These are phyloP conservation scores for Schrankia costaestrigalis DNA, from an alignment of 2,888 invertebrate genomes.

Conservation along the genomic window DNA sequence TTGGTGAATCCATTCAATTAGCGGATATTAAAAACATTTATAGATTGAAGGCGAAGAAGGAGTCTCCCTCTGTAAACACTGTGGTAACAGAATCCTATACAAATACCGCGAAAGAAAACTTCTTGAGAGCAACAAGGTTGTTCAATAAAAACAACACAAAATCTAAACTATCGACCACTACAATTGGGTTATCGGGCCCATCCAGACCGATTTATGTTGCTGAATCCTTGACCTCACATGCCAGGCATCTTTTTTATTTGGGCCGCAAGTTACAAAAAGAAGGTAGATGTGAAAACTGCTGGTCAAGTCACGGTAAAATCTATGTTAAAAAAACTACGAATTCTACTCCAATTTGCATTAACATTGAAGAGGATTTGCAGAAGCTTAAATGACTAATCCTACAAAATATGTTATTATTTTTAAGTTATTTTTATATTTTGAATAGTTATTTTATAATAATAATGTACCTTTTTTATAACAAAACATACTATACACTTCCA, in stretches of 20 bases:
- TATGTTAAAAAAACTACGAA: neutral
- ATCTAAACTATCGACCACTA: neutral
- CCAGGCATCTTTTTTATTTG: constrained; percentile 1
- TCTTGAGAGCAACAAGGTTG: neutral
- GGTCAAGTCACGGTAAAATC: constrained; percentile 1
- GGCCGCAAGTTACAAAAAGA: constrained; percentile 1
- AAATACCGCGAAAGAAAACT: neutral
- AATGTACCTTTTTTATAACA: too few species aligned
- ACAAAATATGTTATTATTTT: too few species aligned
- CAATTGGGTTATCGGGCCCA: neutral
- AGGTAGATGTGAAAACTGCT: too few species aligned
- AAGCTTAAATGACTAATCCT: neutral
- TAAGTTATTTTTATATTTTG: too few species aligned
- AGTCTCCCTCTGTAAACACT: neutral
- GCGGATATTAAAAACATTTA: neutral
- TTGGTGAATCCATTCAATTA: neutral
- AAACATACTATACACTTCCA: too few species aligned
- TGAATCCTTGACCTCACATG: constrained; percentile 1
- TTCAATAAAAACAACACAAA: neutral
- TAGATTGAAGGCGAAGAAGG: neutral
- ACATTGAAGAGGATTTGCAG: neutral
- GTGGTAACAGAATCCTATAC: neutral
- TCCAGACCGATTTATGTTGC: neutral
- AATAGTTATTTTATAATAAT: too few species aligned
- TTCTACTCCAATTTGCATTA: neutral